Percentiles rank a stretch among this genome's conserved stretches.
phyloP scores from a whole-genome alignment of 2,888 invertebrate species.

The Opisthograptis luteolata region DNA sequence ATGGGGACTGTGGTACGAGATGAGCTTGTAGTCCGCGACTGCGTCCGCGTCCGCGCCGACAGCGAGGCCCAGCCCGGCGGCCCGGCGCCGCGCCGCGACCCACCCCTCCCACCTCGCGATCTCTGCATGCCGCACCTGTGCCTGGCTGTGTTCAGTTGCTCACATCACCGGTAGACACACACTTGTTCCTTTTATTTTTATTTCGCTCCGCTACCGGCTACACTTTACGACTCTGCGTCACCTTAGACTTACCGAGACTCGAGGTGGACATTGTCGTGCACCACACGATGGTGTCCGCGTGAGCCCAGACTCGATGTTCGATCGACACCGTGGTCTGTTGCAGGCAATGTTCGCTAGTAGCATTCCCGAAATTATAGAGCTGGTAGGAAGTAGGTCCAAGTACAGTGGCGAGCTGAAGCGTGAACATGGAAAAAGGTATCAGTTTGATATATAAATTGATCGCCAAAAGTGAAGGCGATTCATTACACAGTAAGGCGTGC shows the following conservation, averaged over 20 bases:
- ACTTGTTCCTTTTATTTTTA: slow-evolving; percentile 75
- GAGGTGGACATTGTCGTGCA: slow-evolving; percentile 82
- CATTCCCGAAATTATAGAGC: slow-evolving; percentile 99
- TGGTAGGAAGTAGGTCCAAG: slow-evolving; percentile 99
- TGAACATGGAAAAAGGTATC: slow-evolving; percentile 99
- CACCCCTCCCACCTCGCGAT: slow-evolving; percentile 78
- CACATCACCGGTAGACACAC: slow-evolving; percentile 83
- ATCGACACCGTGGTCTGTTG: slow-evolving; percentile 87
- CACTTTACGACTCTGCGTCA: slow-evolving; percentile 72
- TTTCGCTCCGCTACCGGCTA: slow-evolving; percentile 82
- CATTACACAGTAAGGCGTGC: slow-evolving; percentile 56
- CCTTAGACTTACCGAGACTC: slow-evolving; percentile 75
- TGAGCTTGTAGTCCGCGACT: slow-evolving; percentile 53
- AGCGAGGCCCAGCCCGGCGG: slow-evolving; percentile 45
- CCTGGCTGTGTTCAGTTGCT: slow-evolving; percentile 85
- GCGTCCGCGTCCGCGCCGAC: slow-evolving; percentile 45
- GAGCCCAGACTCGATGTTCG: slow-evolving; percentile 65
- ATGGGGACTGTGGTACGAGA: slow-evolving; percentile 65
- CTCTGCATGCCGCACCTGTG: slow-evolving; percentile 79
- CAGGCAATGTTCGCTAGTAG: slow-evolving; percentile 99
- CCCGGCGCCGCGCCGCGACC: slow-evolving; percentile 64
- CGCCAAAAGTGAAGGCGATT: slow-evolving; percentile 77
- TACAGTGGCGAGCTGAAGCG: slow-evolving; percentile 99
- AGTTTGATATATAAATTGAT: slow-evolving; percentile 75
- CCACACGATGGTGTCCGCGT: slow-evolving; percentile 80